Base-by-base conservation (phyloP, 2,113 vertebrate genomes). In the Kryptolebias marmoratus region DNA sequence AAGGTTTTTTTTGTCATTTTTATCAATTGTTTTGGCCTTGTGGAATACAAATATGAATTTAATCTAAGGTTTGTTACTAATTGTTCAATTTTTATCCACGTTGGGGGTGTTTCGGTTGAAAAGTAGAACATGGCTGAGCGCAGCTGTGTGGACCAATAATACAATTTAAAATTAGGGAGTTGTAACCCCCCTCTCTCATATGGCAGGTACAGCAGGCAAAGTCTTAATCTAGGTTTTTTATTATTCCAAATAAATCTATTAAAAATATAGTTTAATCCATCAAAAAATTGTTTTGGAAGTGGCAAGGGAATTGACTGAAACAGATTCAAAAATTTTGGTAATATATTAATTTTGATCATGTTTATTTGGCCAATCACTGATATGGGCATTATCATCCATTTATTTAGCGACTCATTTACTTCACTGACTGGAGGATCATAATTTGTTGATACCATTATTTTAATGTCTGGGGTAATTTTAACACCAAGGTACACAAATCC, bases 61-160 rank as follows among this genome's bases (percentile, higher is more conserved):
- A 56, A 56, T 56, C 30, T 53, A 53, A 53, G 54, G 28, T 56
- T 30, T 30, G 53, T 30, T 28, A 11, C 53, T 30, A 55, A 30
- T 54, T 54, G 52, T 54, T 54, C n/a, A 54, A 54, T 54, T 54
- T 54, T 27, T 27, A 27, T 27, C 52, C 52, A 54, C 27, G 52
- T 22, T 54, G 52, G 52, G 52, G 52, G 52, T 54, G 52, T 54
- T 7, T 54, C 52, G 2, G 22, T 54, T 28, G 16, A 27, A 27
- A 54, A 28, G 22, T 27, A 54, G 52, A 54, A 49, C 47, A 49
- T 49, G 9, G 47, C 22, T 22, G 22, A 22, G 22, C 22, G 22
- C 22, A 22, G 22, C 22, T 22, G 22, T 22, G 22, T 22, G 22
- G 22, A 22, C 22, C 22, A 22, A 22, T 22, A 22, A 22, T 22